These are phyloP conservation scores for Lordiphosa stackelbergi DNA, from an alignment of 1,140 invertebrate genomes.

Conservation along the genomic window DNA sequence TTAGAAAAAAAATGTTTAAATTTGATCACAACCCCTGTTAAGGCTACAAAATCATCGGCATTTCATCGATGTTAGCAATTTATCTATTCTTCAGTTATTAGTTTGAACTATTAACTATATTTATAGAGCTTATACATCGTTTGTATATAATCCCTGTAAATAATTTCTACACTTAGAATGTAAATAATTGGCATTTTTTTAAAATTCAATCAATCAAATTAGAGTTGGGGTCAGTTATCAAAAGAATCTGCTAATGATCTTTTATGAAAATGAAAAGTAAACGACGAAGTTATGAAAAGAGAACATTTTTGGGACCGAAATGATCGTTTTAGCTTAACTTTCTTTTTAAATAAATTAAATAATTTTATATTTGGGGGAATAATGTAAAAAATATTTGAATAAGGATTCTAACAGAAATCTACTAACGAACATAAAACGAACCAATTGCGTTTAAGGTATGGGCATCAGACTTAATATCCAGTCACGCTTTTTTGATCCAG, in stretches of 20 bases:
- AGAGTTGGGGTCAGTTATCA: conserved; percentile 17
- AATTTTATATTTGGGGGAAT: too few relatives aligned
- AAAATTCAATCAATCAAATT: conserved; percentile 27
- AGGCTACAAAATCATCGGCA: conserved; percentile 10
- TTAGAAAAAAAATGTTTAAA: neutral
- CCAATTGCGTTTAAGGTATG: too few relatives aligned
- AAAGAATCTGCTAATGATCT: conserved; percentile 2
- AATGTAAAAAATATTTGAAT: too few relatives aligned
- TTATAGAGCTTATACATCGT: neutral
- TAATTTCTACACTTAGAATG: conserved; percentile 37
- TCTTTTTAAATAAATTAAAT: too few relatives aligned
- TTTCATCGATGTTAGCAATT: too few relatives aligned
- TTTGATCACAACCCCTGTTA: conserved; percentile 2
- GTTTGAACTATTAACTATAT: conserved; percentile 7
- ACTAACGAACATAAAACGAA: too few relatives aligned
- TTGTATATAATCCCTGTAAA: conserved; percentile 37
- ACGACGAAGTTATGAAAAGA: neutral
- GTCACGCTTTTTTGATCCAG: too few relatives aligned
- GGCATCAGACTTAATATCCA: too few relatives aligned
- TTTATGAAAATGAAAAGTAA: conserved; percentile 1
- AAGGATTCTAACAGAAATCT: too few relatives aligned
- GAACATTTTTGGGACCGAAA: too few relatives aligned
- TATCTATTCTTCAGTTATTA: neutral
- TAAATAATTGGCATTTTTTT: conserved; percentile 34
- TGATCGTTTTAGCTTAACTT: too few relatives aligned